Conservation (phyloP, 2,888 invertebrate species). For the Tenodera sinensis region DNA sequence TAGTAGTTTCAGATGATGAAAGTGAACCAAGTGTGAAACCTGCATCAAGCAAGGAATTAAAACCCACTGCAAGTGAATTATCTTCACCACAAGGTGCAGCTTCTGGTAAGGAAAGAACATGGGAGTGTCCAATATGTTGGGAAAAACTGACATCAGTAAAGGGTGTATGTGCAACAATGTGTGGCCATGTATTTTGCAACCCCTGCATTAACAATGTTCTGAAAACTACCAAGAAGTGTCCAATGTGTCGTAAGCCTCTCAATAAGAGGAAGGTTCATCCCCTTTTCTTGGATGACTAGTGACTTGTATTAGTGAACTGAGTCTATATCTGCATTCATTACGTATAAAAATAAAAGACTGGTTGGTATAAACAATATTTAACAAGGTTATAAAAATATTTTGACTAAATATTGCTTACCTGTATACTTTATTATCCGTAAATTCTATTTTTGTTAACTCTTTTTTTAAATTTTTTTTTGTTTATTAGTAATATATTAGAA, state of each 20-base stretch:
- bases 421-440: no score
- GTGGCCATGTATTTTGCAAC: slow-evolving; percentile 29
- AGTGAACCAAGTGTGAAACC: neutral
- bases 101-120: neutral
- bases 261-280: slow-evolving; percentile 14
- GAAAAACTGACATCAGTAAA: neutral
- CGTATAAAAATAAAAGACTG: no score
- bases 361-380: no score
- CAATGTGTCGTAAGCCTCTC: slow-evolving; percentile 24
- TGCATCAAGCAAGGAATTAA: no score
- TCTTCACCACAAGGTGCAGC: neutral
- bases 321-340: no score
- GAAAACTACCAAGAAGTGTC: slow-evolving; percentile 13
- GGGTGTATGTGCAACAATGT: slow-evolving; percentile 13
- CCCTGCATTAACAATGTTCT: slow-evolving; percentile 21
- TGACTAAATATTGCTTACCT: no score
- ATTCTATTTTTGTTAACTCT: no score
- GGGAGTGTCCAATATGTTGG: neutral
- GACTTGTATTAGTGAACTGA: neutral
- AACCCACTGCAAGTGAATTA: neutral
- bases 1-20: neutral
- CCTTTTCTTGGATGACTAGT: neutral
- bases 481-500: no score
- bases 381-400: no score
- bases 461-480: no score